Conservation (phyloP, 2,888 invertebrate species). For the Lasius fuliginosus region DNA sequence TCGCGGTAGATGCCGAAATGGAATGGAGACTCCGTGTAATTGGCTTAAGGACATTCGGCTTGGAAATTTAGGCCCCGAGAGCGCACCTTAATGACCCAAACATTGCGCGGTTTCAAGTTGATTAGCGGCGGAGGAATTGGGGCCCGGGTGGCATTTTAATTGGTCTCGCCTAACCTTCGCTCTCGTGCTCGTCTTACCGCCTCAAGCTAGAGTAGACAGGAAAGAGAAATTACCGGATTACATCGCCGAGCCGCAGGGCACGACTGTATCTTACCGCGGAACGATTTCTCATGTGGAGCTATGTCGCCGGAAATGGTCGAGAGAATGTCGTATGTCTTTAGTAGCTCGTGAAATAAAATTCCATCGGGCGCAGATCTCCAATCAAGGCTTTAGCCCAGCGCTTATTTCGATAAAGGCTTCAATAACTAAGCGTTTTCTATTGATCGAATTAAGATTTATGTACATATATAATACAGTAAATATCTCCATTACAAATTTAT, state of each 20-base stretch:
- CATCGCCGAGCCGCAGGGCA: conserved; percentile 62
- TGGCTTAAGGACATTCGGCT: conserved; percentile 56
- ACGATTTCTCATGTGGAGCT: conserved; percentile 55
- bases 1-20: conserved; percentile 32
- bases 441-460: not conserved
- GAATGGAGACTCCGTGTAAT: conserved; percentile 54
- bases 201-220: conserved; percentile 57
- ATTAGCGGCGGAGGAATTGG: conserved; percentile 66
- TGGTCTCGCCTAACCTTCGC: conserved; percentile 66
- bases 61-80: conserved; percentile 55
- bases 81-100: conserved; percentile 68
- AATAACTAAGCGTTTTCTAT: not conserved
- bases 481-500: not conserved
- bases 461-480: not conserved
- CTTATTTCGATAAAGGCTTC: not conserved
- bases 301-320: conserved; percentile 26
- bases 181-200: conserved; percentile 44
- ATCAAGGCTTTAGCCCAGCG: not conserved
- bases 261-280: conserved; percentile 46
- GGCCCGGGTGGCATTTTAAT: conserved; percentile 71
- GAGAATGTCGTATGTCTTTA: conserved; percentile 30
- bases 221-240: conserved; percentile 80
- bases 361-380: not conserved
- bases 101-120: conserved; percentile 75
- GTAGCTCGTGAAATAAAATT: conserved; percentile 49